A percentile compares a stretch with the other conserved stretches of the same genome.
These are phyloP conservation scores for Tigriopus californicus DNA, from an alignment of 2,888 invertebrate genomes.

Conservation along the genomic window DNA sequence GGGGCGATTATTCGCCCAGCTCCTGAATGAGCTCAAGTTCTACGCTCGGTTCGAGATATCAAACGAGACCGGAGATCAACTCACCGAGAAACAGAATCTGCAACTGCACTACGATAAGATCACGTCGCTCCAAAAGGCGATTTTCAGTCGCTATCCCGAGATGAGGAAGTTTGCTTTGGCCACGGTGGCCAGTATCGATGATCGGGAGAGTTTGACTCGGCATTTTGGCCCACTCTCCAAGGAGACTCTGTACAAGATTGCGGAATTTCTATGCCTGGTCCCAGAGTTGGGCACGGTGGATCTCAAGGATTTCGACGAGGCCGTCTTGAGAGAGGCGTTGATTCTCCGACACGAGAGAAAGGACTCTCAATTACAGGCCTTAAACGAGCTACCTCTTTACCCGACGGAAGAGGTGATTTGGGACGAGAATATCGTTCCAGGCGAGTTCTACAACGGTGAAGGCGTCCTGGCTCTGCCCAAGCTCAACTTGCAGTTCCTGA, in stretches of 20 bases:
- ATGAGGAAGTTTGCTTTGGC: slow-evolving; percentile 67
- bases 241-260: slow-evolving; percentile 61
- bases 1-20: slow-evolving; percentile 54
- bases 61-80: slow-evolving; percentile 81
- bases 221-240: slow-evolving; percentile 60
- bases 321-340: slow-evolving; percentile 18
- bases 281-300: slow-evolving; percentile 32
- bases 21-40: slow-evolving; percentile 58
- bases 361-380: slow-evolving; percentile 73
- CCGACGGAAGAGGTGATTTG: slow-evolving; percentile 95
- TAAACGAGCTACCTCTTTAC: slow-evolving; percentile 95
- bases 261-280: slow-evolving; percentile 66
- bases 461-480: slow-evolving; percentile 89
- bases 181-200: slow-evolving; percentile 89
- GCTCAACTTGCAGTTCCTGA: slow-evolving; percentile 90
- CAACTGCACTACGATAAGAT: slow-evolving; percentile 81
- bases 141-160: slow-evolving; percentile 75
- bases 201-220: slow-evolving; percentile 56
- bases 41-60: slow-evolving; percentile 95
- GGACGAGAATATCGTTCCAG: slow-evolving; percentile 97
- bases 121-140: slow-evolving; percentile 74
- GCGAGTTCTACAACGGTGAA: slow-evolving; percentile 90
- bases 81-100: slow-evolving; percentile 84
- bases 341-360: slow-evolving; percentile 51
- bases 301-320: slow-evolving; percentile 35